phyloP scores from a whole-genome alignment of 2,888 invertebrate genomes.

The Eristalinus aeneus region DNA sequence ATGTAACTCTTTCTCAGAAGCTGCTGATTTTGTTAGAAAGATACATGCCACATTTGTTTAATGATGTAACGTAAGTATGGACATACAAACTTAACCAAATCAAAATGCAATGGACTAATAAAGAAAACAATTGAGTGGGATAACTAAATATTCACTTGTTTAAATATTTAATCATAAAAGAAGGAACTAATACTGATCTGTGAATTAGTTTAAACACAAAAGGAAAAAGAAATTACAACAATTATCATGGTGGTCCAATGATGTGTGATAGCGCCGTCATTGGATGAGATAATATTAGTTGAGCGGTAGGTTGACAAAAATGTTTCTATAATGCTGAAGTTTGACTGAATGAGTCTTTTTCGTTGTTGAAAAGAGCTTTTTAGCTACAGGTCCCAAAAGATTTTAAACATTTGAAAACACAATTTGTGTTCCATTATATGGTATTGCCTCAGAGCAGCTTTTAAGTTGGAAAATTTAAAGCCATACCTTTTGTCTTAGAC shows the following conservation, averaged over 20 bases:
- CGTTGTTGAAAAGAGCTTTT: too few species aligned
- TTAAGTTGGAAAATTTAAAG: too few species aligned
- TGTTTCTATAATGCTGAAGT: too few species aligned
- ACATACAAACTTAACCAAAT: conserved; percentile 21
- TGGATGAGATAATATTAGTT: neutral
- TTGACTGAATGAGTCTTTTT: too few species aligned
- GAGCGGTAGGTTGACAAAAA: too few species aligned
- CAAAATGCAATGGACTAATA: conserved; percentile 2
- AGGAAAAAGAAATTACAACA: neutral
- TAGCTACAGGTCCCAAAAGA: too few species aligned
- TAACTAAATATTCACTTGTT: neutral
- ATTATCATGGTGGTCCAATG: conserved; percentile 18
- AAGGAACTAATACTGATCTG: conserved; percentile 42
- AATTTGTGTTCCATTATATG: too few species aligned
- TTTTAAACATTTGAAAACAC: too few species aligned
- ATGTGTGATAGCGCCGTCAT: neutral
- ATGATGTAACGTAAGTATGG: neutral
- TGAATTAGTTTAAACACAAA: neutral
- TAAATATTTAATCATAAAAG: neutral
- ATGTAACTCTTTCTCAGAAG: neutral
- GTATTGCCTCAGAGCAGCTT: too few species aligned
- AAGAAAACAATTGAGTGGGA: conserved; percentile 3
- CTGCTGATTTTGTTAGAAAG: neutral
- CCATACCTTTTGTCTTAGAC: too few species aligned
- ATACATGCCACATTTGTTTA: neutral